phyloP scores from a whole-genome alignment of 1,140 invertebrate species.

The Cotesia typhae region DNA sequence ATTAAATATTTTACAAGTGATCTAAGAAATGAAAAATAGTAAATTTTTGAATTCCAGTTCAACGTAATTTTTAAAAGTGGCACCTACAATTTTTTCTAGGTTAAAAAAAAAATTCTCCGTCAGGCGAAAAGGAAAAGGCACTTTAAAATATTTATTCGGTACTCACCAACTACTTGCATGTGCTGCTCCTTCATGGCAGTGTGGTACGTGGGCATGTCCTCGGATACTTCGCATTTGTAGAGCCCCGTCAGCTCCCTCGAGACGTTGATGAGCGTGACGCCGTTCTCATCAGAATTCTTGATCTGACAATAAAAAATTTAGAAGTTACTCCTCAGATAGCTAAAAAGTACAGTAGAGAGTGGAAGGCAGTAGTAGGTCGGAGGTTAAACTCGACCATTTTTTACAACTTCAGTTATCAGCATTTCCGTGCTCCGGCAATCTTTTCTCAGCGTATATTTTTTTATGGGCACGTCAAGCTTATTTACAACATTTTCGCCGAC shows the following conservation, averaged over 20 bases:
- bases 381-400: too few species aligned
- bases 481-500: constrained; percentile 8
- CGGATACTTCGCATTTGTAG: constrained; percentile 81
- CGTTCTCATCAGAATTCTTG: constrained; percentile 65
- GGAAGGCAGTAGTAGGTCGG: not conserved
- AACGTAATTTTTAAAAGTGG: too few species aligned
- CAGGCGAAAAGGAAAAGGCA: constrained; percentile 19
- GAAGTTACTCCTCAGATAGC: constrained; percentile 29
- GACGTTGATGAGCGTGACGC: constrained; percentile 68
- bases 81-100: too few species aligned
- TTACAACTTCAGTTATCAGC: too few species aligned
- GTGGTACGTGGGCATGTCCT: constrained; percentile 76
- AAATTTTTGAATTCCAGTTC: too few species aligned
- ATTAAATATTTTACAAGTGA: too few species aligned
- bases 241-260: constrained; percentile 71
- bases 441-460: not conserved
- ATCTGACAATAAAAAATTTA: constrained; percentile 58
- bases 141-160: constrained; percentile 29
- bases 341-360: not conserved
- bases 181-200: constrained; percentile 70
- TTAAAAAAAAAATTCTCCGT: too few species aligned
- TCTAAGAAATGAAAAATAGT: too few species aligned
- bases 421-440: too few species aligned
- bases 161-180: constrained; percentile 78
- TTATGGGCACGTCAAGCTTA: too few species aligned